Evolutionary conservation across 1,140 invertebrate genomes (phyloP).

Genomic region (Wiebesia pumilae): DNA sequence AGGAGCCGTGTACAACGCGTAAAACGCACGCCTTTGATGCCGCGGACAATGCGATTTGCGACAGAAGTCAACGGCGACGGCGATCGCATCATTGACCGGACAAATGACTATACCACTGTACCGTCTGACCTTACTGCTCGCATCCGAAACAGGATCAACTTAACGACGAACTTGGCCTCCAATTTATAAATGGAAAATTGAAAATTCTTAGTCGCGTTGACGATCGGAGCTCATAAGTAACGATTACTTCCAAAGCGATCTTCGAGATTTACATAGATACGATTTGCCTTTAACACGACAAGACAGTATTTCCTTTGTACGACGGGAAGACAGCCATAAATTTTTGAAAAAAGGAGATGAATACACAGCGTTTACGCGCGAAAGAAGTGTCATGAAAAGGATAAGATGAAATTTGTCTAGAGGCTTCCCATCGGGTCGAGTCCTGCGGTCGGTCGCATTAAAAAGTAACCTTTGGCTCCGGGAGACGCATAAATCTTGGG

Average conservation of each 20-base stretch:
- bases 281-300: background rate
- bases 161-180: constrained; percentile 55
- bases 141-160: constrained; percentile 50
- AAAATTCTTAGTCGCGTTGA: constrained; percentile 35
- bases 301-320: background rate
- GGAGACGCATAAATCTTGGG: constrained; percentile 39
- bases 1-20: background rate
- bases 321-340: background rate
- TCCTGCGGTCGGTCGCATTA: constrained; percentile 38
- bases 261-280: background rate
- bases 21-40: background rate
- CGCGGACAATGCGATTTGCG: constrained; percentile 45
- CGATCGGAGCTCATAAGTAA: background rate
- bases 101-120: constrained; percentile 29
- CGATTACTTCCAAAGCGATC: background rate
- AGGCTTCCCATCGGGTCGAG: constrained; percentile 20
- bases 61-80: background rate
- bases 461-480: constrained; percentile 32
- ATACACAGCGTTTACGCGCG: background rate
- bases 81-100: background rate
- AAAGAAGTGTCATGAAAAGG: constrained; percentile 42
- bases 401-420: constrained; percentile 37
- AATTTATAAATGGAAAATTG: constrained; percentile 51
- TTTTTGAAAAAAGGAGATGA: constrained; percentile 5
- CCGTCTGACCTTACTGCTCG: constrained; percentile 53